Base-by-base conservation (phyloP, 92 coral and sea anemone genomes). In the Plumapathes pennacea region DNA sequence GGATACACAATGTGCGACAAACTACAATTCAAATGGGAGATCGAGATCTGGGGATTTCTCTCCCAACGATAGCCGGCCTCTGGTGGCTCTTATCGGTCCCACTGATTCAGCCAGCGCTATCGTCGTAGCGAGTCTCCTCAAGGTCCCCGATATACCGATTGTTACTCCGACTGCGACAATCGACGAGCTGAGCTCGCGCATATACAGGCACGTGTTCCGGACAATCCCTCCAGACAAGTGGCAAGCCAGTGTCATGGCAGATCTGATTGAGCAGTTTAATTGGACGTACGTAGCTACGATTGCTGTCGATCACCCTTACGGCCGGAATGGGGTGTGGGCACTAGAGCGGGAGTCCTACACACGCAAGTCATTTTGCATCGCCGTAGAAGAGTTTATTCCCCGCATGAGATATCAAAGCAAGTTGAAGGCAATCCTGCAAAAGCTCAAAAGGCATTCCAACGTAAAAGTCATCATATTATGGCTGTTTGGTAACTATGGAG, bases 241-340 rank as follows among this genome's bases (percentile, higher is more conserved):
- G 42, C 91, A 85, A 37, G 91, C 89, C 12, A 59, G 67, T 23
- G 97, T 82, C 19, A 89, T 89, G 46, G 83, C 86, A 7, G 97
- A 89, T 33, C 46, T 89, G 8, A 71, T 89, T 14, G 59, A 64
- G 33, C 50, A 49, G 9, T 89, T 82, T 32, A 83, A 79, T 30
- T 89, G 97, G 97, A 57, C 56, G 4, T 89, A 84, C 57, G 88
- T 89, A 54, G 82, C 85, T 12, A 91, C 85, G 0, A 73, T 89
- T 4, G 86, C 76, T 22, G 53, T 77, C 10, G 97, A 85, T 33
- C 85, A 89, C 49, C 46, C 82, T 12, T 89, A 80, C 10, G 97
- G 91, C 4, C 60, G 76, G 12, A 67, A 60, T 34, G 96, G 90
- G 0, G 56, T 75, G 8, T 33, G 80, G 55, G 76, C 78, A 2